Base-by-base conservation (phyloP, 2,797 vertebrate species). In the Perdix hodgsoniae region DNA sequence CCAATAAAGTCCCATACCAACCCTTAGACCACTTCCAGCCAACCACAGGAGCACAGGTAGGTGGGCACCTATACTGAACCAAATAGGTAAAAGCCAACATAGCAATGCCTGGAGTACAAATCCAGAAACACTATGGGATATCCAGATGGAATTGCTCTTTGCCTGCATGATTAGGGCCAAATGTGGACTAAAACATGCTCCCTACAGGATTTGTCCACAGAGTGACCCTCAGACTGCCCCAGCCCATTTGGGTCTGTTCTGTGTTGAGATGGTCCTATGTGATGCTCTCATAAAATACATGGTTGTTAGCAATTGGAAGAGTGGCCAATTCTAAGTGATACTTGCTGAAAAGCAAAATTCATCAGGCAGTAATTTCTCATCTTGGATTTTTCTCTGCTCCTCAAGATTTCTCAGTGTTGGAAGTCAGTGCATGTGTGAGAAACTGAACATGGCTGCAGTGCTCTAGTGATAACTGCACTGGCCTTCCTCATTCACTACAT, bases 301-400 rank as follows among this genome's bases (percentile, higher is more conserved):
- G 8, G 2, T 17, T 86, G 18, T 18, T n/a, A 88, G 49, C 40
- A 35, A 14, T 29, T 37, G n/a, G 79, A 80, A 67, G 83, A 88
- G 87, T 57, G 33, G 45, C 11, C 17, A 49, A 6, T 83, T 80
- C 65, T 29, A 67, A 94, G 74, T 27, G 40, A 86, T 75, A 80
- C 73, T 86, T 14, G 2, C 27, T 83, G 54, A 83, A 72, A 63
- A 74, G 66, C 54, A 54, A 40, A 80, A 83, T 60, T 5, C 1
- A 61, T 60, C 50, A 80, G n/a, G 79, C 44, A 29, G 49, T 54
- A 37, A 80, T 81, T 94, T 83, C 76, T 59, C 52, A 69, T 54
- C 49, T 44, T 64, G 31, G 89, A 37, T 73, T 76, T 87, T 91
- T 70, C 29, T 59, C 10, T 4, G 1, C 11, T 19, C n/a, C 47